Evolutionary conservation across 2,113 vertebrate species (phyloP), one percentile per base, ranked within the genome.

Genomic region (Colinus virginianus): DNA sequence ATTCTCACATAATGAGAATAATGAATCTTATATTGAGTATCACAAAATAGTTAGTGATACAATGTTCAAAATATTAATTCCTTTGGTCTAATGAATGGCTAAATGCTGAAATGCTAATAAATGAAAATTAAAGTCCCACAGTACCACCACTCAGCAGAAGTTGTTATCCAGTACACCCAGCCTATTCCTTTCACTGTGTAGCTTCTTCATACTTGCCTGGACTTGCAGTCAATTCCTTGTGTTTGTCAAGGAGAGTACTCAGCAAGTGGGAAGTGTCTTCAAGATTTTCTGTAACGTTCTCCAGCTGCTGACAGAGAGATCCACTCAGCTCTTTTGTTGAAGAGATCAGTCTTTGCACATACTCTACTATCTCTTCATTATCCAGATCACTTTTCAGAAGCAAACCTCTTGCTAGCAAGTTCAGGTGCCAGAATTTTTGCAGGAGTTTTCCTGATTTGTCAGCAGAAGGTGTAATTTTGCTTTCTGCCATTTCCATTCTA

Each of bases 401-500:
- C 0, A 43, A 4, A 6, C 96, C 88, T 63, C 81, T 97, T 0
- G 68, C 61, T 76, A 79, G 80, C 28, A 93, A 69, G 20, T 97
- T 97, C 61, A 96, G 90, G 34, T 91, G 94, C 87, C 92, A 93
- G 77, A 98, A 93, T 80, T 97, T 95, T 89, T 95, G 95, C 78
- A 97, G 22, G 42, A 97, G 76, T 74, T 95, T 83, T 46, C 59
- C 72, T 34, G 96, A 92, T 95, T 96, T 95, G 58, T 49, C 92
- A 90, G 69, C 66, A 56, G 93, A 86, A 63, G 81, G 18, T 49
- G 9, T 78, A 43, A 56, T 32, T 34, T 84, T 74, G 66, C 19
- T 69, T 88, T 95, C 93, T 82, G 89, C 68, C 9, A 17, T 55
- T 94, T 97, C 95, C 87, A 96, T 97, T 69, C 82, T 94, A 34